These are phyloP conservation scores for Actinopyga echinites DNA, from an alignment of 53 echinoderm and acorn worm genomes.

Conservation along the genomic window DNA sequence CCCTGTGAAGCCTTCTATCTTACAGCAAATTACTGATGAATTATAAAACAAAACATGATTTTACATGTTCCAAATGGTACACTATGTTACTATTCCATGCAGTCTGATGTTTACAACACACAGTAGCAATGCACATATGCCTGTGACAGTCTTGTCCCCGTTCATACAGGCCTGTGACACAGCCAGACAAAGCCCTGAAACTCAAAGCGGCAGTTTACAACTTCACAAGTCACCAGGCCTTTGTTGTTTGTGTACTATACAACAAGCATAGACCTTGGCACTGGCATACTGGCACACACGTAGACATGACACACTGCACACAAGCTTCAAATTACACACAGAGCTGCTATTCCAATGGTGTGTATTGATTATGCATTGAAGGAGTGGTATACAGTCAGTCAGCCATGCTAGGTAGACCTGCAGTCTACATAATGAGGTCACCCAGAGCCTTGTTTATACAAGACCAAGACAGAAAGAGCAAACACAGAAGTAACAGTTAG, in stretches of 20 bases:
- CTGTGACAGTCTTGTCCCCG: conserved; percentile 1
- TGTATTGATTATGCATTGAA: conserved; percentile 14
- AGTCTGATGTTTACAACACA: too few relatives aligned
- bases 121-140: too few relatives aligned
- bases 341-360: background rate
- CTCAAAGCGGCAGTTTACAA: background rate
- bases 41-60: too few relatives aligned
- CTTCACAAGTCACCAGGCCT: conserved; percentile 14
- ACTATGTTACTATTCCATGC: too few relatives aligned
- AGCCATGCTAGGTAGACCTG: conserved; percentile 18
- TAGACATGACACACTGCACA: background rate
- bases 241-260: conserved; percentile 3
- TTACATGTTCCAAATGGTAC: too few relatives aligned
- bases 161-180: conserved; percentile 18
- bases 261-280: conserved; percentile 27
- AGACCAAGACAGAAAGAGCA: background rate
- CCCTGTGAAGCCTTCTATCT: too few relatives aligned
- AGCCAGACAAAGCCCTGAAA: conserved; percentile 15
- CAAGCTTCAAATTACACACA: conserved; percentile 26
- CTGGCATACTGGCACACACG: conserved; percentile 4
- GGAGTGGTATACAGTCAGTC: conserved; percentile 5
- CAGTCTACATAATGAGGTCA: conserved; percentile 40
- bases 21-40: too few relatives aligned
- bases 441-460: conserved; percentile 18
- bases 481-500: background rate